These are phyloP conservation scores for Sciurus carolinensis DNA, from an alignment of 2,797 vertebrate genomes.

Conservation along the genomic window DNA sequence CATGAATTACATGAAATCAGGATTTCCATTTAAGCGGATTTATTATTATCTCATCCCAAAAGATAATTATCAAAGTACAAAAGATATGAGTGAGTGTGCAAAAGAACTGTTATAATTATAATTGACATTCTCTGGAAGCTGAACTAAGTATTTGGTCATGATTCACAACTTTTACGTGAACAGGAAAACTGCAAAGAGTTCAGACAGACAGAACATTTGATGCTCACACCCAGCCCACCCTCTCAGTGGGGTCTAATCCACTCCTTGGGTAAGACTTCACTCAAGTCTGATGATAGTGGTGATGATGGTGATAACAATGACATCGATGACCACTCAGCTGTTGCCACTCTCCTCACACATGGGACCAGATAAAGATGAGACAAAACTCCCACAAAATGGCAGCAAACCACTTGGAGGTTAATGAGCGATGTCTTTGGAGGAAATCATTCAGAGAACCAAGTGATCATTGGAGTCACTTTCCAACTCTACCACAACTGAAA, in stretches of 20 bases:
- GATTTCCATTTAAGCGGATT: conserved; percentile 55
- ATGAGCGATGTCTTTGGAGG: not conserved
- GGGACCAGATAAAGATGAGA: not conserved
- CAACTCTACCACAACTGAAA: not conserved
- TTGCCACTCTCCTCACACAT: not conserved
- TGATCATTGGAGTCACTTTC: not conserved
- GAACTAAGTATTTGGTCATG: not conserved
- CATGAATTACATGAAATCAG: not conserved
- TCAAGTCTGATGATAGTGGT: fast-evolving
- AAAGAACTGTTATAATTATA: not conserved
- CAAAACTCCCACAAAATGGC: not conserved
- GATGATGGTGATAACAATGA: too few relatives aligned
- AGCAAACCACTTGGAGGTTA: not conserved
- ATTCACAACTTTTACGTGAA: not conserved
- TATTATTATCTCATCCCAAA: not conserved
- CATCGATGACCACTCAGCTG: not conserved
- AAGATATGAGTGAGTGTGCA: not conserved
- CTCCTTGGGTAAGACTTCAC: not conserved
- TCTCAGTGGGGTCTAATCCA: not conserved
- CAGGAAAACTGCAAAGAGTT: not conserved
- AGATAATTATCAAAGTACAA: conserved; percentile 43
- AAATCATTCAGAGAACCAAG: not conserved
- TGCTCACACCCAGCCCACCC: not conserved
- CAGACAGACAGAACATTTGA: not conserved
- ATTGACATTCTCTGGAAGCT: not conserved